Conservation (phyloP, 2,113 vertebrate species). For the Tachysurus vachellii region DNA sequence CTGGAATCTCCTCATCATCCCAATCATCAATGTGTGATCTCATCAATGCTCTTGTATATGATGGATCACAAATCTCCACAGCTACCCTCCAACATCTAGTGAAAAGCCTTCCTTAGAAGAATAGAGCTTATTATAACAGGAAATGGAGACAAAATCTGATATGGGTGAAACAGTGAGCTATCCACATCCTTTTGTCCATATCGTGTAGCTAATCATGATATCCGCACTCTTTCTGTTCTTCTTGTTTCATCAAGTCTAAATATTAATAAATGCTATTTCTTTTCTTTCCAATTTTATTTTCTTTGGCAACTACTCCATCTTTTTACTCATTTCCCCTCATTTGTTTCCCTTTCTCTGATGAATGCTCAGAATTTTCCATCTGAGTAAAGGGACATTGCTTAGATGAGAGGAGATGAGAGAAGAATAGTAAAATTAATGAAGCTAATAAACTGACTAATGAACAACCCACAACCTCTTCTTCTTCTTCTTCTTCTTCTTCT, state of each 20-base stretch:
- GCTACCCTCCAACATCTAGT: background rate
- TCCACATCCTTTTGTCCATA: background rate
- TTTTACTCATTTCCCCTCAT: slow-evolving; percentile 53
- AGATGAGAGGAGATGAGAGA: slow-evolving; percentile 26
- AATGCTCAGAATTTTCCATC: slow-evolving; percentile 24
- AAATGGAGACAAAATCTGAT: background rate
- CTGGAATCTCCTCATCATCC: background rate
- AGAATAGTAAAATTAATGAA: slow-evolving; percentile 32
- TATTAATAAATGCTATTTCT: background rate
- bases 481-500: slow-evolving; percentile 13
- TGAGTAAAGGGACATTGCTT: slow-evolving; percentile 31
- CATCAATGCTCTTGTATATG: background rate
- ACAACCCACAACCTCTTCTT: slow-evolving; percentile 2
- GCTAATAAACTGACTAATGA: slow-evolving; percentile 32
- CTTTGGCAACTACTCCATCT: background rate
- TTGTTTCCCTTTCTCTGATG: slow-evolving; percentile 10
- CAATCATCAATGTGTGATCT: background rate
- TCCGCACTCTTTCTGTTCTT: background rate
- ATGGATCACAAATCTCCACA: background rate
- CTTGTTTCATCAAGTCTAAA: background rate
- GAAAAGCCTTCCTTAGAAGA: background rate
- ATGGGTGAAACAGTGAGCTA: background rate
- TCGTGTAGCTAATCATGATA: background rate
- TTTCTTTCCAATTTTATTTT: background rate
- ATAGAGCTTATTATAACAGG: too few relatives aligned